Percentiles rank a stretch among this genome's conserved stretches.
Conservation (phyloP, 2,888 invertebrate species). For the Drosophila algonquin region DNA sequence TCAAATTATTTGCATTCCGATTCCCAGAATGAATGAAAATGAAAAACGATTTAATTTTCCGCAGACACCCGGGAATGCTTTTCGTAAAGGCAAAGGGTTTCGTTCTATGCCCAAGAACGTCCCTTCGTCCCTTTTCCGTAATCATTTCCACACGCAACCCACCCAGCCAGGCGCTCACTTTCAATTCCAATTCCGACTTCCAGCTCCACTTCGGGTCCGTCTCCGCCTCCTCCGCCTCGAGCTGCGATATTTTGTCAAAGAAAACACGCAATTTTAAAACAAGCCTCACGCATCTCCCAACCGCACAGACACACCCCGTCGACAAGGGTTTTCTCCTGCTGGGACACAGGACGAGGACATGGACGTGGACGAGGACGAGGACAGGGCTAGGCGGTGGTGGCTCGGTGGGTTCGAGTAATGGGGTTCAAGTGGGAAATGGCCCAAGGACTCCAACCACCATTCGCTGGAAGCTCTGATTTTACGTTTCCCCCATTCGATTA, state of each 20-base stretch:
- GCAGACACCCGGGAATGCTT: constrained; percentile 37
- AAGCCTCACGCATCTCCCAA: constrained; percentile 67
- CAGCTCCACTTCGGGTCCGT: not conserved
- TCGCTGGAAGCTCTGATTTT: constrained; percentile 59
- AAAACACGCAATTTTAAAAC: constrained; percentile 80
- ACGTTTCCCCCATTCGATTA: constrained; percentile 69
- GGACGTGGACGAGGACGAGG: not conserved
- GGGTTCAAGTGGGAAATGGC: constrained; percentile 58
- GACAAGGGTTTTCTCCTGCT: constrained; percentile 19
- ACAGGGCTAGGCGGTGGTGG: constrained; percentile 10
- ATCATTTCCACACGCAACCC: constrained; percentile 69
- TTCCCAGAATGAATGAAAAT: constrained; percentile 47
- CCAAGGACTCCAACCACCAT: constrained; percentile 48
- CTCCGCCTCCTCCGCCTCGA: not conserved
- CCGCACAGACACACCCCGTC: constrained; percentile 38
- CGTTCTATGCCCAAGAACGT: not conserved
- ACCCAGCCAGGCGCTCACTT: constrained; percentile 27
- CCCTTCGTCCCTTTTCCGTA: constrained; percentile 30
- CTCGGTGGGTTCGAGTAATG: constrained; percentile 4
- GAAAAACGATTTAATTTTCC: constrained; percentile 70
- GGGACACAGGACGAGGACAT: constrained; percentile 14
- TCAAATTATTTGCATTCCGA: constrained; percentile 70
- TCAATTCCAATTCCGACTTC: constrained; percentile 19
- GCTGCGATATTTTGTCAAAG: constrained; percentile 21
- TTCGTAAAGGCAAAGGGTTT: constrained; percentile 41